Evolutionary conservation across 2,888 invertebrate genomes (phyloP).

Genomic region (Drosophila aldrichi): DNA sequence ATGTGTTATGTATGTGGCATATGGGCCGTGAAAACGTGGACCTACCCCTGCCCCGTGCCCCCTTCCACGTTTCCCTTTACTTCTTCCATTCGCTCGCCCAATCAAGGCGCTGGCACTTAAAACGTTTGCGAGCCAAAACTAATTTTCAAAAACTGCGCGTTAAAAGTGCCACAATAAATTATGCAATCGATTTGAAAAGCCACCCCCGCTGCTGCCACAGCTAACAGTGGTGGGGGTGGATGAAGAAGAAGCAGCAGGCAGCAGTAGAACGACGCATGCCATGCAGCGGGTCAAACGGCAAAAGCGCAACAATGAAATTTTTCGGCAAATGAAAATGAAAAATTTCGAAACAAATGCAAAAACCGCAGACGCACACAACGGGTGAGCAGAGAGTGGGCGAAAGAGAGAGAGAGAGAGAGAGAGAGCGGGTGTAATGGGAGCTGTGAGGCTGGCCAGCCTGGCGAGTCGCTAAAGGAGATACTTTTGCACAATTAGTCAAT

Average conservation of each 20-base stretch:
- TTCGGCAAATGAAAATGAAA: slow-evolving; percentile 19
- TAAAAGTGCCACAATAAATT: slow-evolving; percentile 79
- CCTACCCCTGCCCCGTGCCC: slow-evolving; percentile 4
- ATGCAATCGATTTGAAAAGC: slow-evolving; percentile 51
- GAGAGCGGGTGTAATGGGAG: slow-evolving; percentile 4
- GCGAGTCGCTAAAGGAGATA: slow-evolving; percentile 36
- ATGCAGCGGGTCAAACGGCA: slow-evolving; percentile 42
- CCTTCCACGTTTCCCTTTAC: neutral
- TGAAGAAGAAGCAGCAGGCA: neutral
- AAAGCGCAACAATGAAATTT: slow-evolving; percentile 36
- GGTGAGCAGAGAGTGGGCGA: neutral
- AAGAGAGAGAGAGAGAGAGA: too few relatives aligned
- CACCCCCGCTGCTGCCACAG: slow-evolving; percentile 43
- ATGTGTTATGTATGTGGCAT: slow-evolving; percentile 40
- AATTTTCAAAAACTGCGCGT: slow-evolving; percentile 66
- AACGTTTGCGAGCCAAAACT: slow-evolving; percentile 48
- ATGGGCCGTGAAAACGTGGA: slow-evolving; percentile 38
- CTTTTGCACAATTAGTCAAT: slow-evolving; percentile 78
- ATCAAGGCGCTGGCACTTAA: slow-evolving; percentile 56
- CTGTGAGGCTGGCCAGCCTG: slow-evolving; percentile 7
- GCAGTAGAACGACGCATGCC: slow-evolving; percentile 38
- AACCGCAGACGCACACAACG: slow-evolving; percentile 42
- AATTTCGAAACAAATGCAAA: slow-evolving; percentile 44
- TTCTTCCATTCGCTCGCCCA: slow-evolving; percentile 15
- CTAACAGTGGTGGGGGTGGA: neutral